Evolutionary conservation across 2,797 vertebrate genomes (phyloP).

Genomic region (Coregonus ussuriensis): DNA sequence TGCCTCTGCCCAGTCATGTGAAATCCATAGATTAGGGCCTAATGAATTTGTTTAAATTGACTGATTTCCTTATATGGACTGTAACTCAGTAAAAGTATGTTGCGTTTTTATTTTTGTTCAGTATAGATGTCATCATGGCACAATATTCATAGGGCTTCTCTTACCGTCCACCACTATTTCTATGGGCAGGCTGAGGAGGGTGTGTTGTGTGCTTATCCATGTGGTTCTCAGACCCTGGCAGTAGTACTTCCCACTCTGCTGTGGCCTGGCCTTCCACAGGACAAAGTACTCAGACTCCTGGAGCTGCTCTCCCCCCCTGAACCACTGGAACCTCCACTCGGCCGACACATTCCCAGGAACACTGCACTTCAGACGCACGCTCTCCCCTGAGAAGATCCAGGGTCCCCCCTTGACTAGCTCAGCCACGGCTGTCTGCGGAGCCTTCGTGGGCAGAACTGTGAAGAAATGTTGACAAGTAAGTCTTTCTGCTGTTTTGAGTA

Average conservation of each 20-base stretch:
- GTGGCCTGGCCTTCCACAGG: constrained; percentile 21
- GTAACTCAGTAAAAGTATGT: too few species aligned
- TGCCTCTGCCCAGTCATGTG: too few species aligned
- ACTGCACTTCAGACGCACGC: constrained; percentile 55
- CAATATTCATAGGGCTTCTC: not conserved
- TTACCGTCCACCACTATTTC: constrained; percentile 67
- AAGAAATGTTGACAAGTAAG: too few species aligned
- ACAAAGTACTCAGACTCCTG: rapidly evolving
- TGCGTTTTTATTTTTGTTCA: too few species aligned
- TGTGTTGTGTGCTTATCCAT: not conserved
- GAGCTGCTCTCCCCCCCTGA: constrained; percentile 39
- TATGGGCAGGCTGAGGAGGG: constrained; percentile 54
- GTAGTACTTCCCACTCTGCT: constrained; percentile 55
- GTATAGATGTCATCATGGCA: not conserved
- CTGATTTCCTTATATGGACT: too few species aligned
- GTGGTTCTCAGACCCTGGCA: constrained; percentile 60
- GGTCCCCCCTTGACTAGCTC: constrained; percentile 20
- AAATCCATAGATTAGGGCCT: too few species aligned
- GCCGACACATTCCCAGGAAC: constrained; percentile 31
- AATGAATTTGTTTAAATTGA: too few species aligned
- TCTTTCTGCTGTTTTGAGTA: not conserved
- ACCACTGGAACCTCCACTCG: constrained; percentile 66
- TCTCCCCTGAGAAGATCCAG: constrained; percentile 63
- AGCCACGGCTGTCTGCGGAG: constrained; percentile 25
- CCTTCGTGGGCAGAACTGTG: not conserved